Percentiles rank a stretch among this genome's conserved stretches.
These are phyloP conservation scores for Probaryconus sp. DNA, from an alignment of 1,140 invertebrate genomes.

Conservation along the genomic window DNA sequence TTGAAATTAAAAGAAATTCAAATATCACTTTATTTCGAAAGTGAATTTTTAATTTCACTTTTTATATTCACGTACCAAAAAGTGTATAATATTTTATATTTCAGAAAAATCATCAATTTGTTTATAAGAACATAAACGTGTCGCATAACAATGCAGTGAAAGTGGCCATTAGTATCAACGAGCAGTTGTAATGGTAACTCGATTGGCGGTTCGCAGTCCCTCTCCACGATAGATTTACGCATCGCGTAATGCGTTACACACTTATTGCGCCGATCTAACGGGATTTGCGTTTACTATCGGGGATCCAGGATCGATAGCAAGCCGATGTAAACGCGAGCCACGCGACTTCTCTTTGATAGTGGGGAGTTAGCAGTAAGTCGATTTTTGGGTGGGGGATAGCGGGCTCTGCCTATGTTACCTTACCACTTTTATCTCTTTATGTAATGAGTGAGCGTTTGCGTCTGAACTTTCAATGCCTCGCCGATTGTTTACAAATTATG, in stretches of 20 bases:
- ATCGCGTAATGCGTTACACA: conserved; percentile 13
- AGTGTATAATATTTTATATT: no score
- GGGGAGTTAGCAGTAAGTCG: conserved; percentile 31
- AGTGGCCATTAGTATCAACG: conserved; percentile 5
- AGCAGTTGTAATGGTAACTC: no score
- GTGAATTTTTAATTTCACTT: no score
- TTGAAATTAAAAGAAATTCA: no score
- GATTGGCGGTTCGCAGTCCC: no score
- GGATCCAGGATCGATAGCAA: conserved; percentile 61
- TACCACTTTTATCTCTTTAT: conserved; percentile 52
- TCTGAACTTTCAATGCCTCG: conserved; percentile 27
- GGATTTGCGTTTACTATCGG: conserved; percentile 60
- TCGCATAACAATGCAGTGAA: conserved; percentile 1
- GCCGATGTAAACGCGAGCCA: conserved; percentile 53
- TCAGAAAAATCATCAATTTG: no score
- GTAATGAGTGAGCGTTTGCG: conserved; percentile 41
- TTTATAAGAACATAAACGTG: no score
- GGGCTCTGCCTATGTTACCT: conserved; percentile 31
- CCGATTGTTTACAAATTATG: conserved; percentile 48
- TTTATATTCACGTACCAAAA: no score
- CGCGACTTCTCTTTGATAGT: conserved; percentile 35
- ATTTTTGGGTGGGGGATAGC: conserved; percentile 58
- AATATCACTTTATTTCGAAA: no score
- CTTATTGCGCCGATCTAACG: conserved; percentile 41
- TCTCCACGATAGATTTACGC: no score